A percentile compares a stretch with the other conserved stretches of the same genome.
phyloP scores from a whole-genome alignment of 2,113 vertebrate genomes.

The Tychaedon coryphoeus region DNA sequence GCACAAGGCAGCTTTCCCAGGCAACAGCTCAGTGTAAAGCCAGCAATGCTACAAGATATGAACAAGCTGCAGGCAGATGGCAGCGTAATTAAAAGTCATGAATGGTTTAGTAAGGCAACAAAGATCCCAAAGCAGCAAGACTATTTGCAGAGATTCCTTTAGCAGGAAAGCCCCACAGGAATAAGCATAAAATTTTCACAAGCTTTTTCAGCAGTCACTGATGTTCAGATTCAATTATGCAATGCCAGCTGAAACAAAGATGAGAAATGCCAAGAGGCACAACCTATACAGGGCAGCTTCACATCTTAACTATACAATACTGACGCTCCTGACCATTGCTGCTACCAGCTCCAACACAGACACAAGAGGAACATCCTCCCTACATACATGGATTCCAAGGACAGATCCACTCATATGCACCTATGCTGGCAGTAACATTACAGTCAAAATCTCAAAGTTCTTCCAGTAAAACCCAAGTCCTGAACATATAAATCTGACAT shows the following conservation, averaged over 20 bases:
- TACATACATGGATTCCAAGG: accelerated
- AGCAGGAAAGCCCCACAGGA: neutral
- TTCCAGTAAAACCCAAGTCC: neutral
- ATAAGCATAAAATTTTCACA: neutral
- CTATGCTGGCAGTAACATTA: neutral
- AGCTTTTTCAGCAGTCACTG: neutral
- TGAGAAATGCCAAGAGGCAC: neutral
- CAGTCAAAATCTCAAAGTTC: neutral
- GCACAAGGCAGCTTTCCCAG: neutral
- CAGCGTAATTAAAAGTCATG: conserved; percentile 30
- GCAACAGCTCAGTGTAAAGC: neutral
- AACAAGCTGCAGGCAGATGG: conserved; percentile 21
- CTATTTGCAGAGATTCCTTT: neutral
- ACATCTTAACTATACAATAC: neutral
- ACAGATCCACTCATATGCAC: neutral
- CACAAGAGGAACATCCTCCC: neutral
- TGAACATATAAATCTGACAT: neutral
- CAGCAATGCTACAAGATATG: neutral
- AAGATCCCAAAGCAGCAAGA: neutral
- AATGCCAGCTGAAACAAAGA: neutral
- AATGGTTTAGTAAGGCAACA: neutral
- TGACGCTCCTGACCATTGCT: neutral
- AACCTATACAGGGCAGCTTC: neutral
- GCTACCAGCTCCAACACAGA: neutral
- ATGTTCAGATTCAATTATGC: neutral